These are phyloP conservation scores for Yoshiicerus persimilis DNA, from an alignment of 1,140 invertebrate genomes.

Conservation along the genomic window DNA sequence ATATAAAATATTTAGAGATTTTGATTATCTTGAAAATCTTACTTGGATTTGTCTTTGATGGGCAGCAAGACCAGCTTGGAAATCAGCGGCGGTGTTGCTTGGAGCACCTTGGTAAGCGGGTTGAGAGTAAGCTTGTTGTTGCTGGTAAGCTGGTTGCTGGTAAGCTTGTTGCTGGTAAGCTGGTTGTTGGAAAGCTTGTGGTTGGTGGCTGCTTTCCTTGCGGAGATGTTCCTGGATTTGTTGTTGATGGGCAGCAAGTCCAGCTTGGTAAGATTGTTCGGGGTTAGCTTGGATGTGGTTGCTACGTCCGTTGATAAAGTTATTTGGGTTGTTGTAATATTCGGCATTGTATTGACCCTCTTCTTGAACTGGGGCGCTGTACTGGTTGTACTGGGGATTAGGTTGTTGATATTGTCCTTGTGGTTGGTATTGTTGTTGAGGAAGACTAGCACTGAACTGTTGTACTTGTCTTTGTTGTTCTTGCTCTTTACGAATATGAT, in stretches of 20 bases:
- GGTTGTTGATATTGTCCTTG: neutral
- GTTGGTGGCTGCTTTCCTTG: neutral
- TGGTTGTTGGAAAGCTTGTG: neutral
- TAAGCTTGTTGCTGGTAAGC: neutral
- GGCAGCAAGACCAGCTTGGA: neutral
- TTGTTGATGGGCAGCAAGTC: neutral
- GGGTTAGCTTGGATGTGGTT: neutral
- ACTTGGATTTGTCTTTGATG: neutral
- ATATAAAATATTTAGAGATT: no score
- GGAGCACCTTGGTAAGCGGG: no score
- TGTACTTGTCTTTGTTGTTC: neutral
- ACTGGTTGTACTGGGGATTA: neutral
- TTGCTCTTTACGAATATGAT: neutral
- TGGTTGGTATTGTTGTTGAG: neutral
- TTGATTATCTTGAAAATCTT: neutral
- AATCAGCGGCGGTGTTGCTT: no score
- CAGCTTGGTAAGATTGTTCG: neutral
- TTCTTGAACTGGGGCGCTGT: no score
- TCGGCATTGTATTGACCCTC: no score
- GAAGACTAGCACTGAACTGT: neutral
- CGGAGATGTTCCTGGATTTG: neutral
- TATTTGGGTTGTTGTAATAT: no score
- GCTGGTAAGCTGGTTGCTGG: no score
- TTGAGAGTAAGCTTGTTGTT: no score
- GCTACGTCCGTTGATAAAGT: no score